phyloP scores from a whole-genome alignment of 2,888 invertebrate species.

The Agrotis ipsilon region DNA sequence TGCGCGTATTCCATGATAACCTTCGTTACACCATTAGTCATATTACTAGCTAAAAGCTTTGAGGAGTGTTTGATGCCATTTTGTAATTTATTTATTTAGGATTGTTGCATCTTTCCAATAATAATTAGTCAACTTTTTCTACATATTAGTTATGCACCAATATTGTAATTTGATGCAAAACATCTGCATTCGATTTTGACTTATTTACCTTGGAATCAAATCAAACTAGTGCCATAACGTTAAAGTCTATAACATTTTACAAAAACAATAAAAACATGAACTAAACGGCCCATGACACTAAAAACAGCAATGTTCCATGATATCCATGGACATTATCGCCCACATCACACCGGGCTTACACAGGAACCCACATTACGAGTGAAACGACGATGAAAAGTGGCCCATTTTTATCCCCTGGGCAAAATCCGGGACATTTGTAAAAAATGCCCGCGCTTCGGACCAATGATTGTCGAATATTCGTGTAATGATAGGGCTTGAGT shows the following conservation, averaged over 20 bases:
- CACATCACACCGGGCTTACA: constrained; percentile 29
- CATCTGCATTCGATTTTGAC: no score
- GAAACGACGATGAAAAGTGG: constrained; percentile 60
- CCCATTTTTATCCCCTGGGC: constrained; percentile 50
- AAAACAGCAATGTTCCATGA: constrained; percentile 26
- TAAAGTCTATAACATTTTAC: neutral
- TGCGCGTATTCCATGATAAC: no score
- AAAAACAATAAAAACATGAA: constrained; percentile 12
- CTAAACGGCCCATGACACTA: constrained; percentile 12
- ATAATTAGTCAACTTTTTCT: no score
- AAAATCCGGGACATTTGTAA: constrained; percentile 57
- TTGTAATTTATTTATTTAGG: no score
- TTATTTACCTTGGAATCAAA: neutral
- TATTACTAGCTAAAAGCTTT: no score
- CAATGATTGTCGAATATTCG: constrained; percentile 63
- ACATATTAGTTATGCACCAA: no score
- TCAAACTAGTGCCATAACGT: neutral
- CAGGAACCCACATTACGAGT: constrained; percentile 42
- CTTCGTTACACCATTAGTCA: no score
- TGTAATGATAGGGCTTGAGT: constrained; percentile 50
- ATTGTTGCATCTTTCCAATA: no score
- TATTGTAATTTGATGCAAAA: no score
- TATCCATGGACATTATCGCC: constrained; percentile 37
- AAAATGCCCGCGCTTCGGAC: constrained; percentile 57
- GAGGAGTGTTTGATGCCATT: no score